phyloP scores from a whole-genome alignment of 2,888 invertebrate genomes.

The Limnephilus marmoratus region DNA sequence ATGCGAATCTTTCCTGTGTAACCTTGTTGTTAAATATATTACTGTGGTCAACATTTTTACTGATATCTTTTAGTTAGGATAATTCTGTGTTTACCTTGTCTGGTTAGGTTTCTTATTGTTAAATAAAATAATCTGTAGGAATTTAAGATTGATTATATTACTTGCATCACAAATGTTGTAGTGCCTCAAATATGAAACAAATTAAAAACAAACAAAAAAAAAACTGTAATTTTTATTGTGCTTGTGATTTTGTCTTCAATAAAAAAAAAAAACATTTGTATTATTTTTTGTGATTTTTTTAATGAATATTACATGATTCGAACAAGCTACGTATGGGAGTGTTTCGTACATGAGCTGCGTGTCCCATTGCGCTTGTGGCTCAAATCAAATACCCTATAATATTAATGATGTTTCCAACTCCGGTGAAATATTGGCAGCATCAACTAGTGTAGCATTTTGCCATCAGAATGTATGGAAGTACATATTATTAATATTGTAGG shows the following conservation, averaged over 20 bases:
- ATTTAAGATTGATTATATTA: neutral
- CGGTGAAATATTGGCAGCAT: no score
- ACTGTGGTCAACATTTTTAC: neutral
- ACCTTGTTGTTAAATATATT: neutral
- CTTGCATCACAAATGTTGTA: neutral
- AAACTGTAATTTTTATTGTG: neutral
- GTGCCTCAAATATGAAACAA: neutral
- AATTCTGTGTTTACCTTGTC: neutral
- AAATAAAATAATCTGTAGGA: neutral
- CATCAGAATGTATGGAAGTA: no score
- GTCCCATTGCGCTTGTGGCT: neutral
- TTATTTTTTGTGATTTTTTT: no score
- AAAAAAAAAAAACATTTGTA: neutral
- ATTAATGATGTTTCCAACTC: no score
- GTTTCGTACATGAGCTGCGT: neutral
- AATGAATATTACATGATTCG: neutral
- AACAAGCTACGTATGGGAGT: neutral
- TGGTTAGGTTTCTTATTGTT: neutral
- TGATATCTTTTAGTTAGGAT: neutral
- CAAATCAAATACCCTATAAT: neutral
- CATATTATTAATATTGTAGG: no score
- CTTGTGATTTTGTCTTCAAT: neutral
- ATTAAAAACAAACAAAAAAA: neutral
- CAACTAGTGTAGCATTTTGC: no score
- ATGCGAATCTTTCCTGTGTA: neutral